These are phyloP conservation scores for Dasyprocta punctata DNA, from an alignment of 2,113 vertebrate species.

Conservation along the genomic window DNA sequence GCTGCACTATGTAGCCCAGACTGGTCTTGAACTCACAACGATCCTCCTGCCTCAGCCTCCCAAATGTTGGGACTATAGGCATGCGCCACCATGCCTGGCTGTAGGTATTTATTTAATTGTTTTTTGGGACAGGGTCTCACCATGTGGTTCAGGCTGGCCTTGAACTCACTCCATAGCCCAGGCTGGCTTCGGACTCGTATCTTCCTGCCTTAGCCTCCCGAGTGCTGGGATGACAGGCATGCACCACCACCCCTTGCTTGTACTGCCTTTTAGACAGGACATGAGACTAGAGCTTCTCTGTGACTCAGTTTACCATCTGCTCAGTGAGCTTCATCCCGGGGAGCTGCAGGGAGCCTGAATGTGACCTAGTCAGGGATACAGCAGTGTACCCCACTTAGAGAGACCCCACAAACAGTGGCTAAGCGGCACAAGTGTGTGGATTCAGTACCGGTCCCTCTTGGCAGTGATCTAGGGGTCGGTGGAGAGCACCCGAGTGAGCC, in stretches of 20 bases:
- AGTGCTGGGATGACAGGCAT: not conserved
- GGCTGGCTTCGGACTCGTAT: too few relatives aligned
- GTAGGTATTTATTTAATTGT: too few relatives aligned
- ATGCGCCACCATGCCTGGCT: too few relatives aligned
- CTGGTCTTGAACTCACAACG: too few relatives aligned
- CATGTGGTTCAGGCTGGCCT: not conserved
- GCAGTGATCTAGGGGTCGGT: rapidly evolving
- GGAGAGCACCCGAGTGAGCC: not conserved
- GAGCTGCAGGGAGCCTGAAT: too few relatives aligned
- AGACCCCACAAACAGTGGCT: too few relatives aligned
- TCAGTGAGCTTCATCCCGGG: not conserved
- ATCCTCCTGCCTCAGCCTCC: too few relatives aligned
- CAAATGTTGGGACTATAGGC: too few relatives aligned
- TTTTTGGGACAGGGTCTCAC: not conserved
- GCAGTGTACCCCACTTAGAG: rapidly evolving
- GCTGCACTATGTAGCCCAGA: too few relatives aligned
- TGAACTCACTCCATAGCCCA: too few relatives aligned
- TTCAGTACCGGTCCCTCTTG: not conserved
- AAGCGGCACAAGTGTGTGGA: not conserved
- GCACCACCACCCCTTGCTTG: not conserved
- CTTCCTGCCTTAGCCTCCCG: not conserved
- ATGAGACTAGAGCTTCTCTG: not conserved
- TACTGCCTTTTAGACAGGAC: not conserved
- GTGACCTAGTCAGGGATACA: not conserved
- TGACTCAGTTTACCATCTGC: not conserved